Evolutionary conservation across 2,888 invertebrate species (phyloP), one percentile per base, ranked within the genome.

Genomic region (Oxytorus armatus): DNA sequence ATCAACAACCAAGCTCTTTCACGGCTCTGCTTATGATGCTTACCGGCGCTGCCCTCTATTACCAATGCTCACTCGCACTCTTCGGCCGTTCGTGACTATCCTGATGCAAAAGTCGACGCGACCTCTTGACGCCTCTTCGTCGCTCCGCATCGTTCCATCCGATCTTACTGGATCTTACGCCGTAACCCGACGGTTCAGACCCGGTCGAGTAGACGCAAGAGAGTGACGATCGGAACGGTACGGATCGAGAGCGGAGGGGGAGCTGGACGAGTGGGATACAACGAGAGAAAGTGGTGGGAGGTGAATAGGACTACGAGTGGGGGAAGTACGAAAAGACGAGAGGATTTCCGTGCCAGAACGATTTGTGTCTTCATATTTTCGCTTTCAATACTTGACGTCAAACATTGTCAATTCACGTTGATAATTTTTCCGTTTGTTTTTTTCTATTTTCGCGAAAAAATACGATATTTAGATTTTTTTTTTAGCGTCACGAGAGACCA

Each of bases 71-170:
- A 18, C 57, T 29, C 53, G 61, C 39, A 16, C 57, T 10, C 14
- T 36, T 3, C 14, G 0, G 14, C 5, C 36, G n/a, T 57, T 63
- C 59, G 68, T 68, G 59, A 73, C 44, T 63, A n/a, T 63, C 61
- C 73, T 74, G 73, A 81, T 65, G 74, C 61, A 29, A 77, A 66
- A 57, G 39, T 33, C 36, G 68, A 47, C 42, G 36, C 33, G 39
- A 65, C 10, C 51, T 51, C 73, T 44, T 21, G 51, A 59, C 66
- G 51, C 42, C 61, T 42, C 42, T 29, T 59, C 47, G 25, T 10
- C 42, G 23, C 29, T 8, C 39, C 42, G 42, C 25, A 42, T 63
- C 53, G 77, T 61, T 47, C 55, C 14, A 8, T 16, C 44, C 63
- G 44, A 63, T 63, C 29, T 16, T 14, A 42, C 16, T 44, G 44